Conservation (phyloP, 2,888 invertebrate genomes). For the Agrotis ipsilon region DNA sequence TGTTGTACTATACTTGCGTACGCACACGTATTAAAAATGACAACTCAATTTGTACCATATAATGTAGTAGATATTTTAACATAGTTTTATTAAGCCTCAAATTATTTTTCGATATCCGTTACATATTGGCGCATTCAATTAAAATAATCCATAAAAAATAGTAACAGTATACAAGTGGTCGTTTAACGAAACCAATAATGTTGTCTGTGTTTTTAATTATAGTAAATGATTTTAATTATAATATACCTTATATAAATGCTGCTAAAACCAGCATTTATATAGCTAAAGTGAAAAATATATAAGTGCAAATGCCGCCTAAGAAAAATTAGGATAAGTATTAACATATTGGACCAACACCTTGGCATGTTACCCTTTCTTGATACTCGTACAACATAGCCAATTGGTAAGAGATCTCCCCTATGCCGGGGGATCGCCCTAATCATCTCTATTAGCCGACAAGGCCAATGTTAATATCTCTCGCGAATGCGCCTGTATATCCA, state of each 20-base stretch:
- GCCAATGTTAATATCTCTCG: slow-evolving; percentile 34
- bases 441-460: slow-evolving; percentile 38
- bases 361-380: neutral
- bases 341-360: neutral
- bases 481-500: slow-evolving; percentile 20
- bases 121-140: neutral
- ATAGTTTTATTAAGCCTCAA: neutral
- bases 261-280: too few relatives aligned
- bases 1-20: too few relatives aligned
- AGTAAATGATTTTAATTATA: too few relatives aligned
- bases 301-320: too few relatives aligned
- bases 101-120: too few relatives aligned
- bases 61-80: too few relatives aligned
- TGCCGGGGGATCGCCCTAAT: slow-evolving; percentile 33
- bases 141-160: neutral
- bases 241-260: too few relatives aligned
- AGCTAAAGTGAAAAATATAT: too few relatives aligned
- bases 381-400: slow-evolving; percentile 15
- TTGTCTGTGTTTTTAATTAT: neutral
- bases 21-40: too few relatives aligned
- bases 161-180: neutral
- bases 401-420: slow-evolving; percentile 50
- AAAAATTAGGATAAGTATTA: too few relatives aligned
- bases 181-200: neutral
- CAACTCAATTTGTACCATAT: too few relatives aligned